Conservation (phyloP, 2,113 vertebrate species). For the Centropristis striata region DNA sequence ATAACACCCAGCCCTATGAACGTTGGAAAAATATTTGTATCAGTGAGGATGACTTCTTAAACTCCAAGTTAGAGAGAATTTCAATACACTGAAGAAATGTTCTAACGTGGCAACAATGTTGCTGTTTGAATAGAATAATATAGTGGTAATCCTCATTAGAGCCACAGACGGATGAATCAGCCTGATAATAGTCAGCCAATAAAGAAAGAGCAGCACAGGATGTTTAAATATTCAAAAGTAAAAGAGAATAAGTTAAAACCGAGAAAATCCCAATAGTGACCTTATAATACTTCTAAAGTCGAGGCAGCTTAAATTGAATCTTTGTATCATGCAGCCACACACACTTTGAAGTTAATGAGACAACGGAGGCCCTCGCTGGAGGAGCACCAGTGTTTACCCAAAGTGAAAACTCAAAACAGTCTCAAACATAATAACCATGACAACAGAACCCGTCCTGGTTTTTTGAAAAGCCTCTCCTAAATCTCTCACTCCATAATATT, state of each 20-base stretch:
- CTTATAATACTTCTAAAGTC: slow-evolving; percentile 1
- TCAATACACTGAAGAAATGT: too few species aligned
- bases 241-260: neutral
- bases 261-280: neutral
- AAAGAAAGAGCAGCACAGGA: neutral
- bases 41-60: too few species aligned
- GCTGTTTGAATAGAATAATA: too few species aligned
- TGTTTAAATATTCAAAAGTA: neutral
- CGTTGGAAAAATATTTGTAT: too few species aligned
- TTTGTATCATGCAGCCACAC: slow-evolving; percentile 15
- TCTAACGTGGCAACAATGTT: too few species aligned
- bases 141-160: too few species aligned
- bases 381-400: slow-evolving; percentile 23
- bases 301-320: slow-evolving; percentile 1
- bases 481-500: slow-evolving; percentile 9
- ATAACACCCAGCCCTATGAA: too few species aligned
- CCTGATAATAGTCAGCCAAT: neutral
- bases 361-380: slow-evolving; percentile 6
- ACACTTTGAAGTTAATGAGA: slow-evolving; percentile 49
- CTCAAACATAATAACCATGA: slow-evolving; percentile 39
- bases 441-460: slow-evolving; percentile 17
- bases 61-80: too few species aligned
- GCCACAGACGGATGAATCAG: neutral
- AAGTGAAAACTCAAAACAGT: slow-evolving; percentile 12
- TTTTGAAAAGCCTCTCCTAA: slow-evolving; percentile 28